Conservation (phyloP, 2,888 invertebrate species). For the Stenchaetothrips biformis region DNA sequence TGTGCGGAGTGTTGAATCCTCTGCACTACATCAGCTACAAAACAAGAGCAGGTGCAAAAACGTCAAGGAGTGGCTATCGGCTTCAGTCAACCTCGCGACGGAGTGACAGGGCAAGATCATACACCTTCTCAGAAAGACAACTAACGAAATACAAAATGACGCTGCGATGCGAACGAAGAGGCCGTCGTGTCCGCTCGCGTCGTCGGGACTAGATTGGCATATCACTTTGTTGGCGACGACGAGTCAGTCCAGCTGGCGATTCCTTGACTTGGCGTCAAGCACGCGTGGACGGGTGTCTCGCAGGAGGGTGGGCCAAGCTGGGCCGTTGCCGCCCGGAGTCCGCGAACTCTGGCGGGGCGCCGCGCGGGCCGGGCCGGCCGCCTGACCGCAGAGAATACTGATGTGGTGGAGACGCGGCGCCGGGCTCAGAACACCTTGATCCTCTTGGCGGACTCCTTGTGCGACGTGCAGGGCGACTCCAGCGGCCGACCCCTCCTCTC, state of each 20-base stretch:
- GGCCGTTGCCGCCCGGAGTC: background rate
- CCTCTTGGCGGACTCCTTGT: constrained; percentile 11
- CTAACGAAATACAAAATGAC: background rate
- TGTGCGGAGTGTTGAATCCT: too few relatives aligned
- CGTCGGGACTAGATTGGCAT: constrained; percentile 6
- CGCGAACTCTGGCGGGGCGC: background rate
- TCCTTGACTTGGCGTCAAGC: background rate
- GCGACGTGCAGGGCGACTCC: constrained; percentile 8
- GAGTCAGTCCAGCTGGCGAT: background rate
- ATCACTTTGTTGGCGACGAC: background rate
- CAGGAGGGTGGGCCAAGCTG: background rate
- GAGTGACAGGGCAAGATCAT: background rate
- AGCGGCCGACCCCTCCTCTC: background rate
- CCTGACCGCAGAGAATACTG: background rate
- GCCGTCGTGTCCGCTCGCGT: background rate
- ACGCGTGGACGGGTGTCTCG: constrained; percentile 7
- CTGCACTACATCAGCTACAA: too few relatives aligned
- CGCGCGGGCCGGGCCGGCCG: background rate
- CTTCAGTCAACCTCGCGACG: too few relatives aligned
- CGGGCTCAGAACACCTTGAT: background rate
- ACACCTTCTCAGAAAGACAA: background rate
- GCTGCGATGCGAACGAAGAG: background rate
- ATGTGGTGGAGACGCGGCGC: background rate
- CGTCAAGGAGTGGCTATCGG: too few relatives aligned
- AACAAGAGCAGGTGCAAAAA: too few relatives aligned